Base-by-base conservation (phyloP, 1,140 invertebrate genomes). In the Callitettix versicolor region DNA sequence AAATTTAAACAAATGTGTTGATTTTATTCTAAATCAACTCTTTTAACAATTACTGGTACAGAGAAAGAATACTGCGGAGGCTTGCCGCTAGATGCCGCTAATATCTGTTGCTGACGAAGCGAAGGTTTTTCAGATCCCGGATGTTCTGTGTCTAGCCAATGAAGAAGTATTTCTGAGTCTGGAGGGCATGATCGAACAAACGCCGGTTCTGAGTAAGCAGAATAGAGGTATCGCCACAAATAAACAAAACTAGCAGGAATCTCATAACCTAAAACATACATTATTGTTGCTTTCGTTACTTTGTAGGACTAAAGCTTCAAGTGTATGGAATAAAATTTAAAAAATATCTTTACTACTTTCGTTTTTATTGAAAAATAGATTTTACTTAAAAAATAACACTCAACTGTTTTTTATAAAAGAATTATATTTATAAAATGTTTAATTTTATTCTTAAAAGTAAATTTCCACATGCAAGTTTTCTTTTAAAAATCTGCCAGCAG, bases 151-250 rank as follows among this genome's bases (percentile, higher is more conserved):
- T 76, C 72, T 22, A 73, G 68, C 78, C 78, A 80, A 58, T 79
- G 74, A 24, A 76, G 66, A 14, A 79, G 68, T 41, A 80, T 79
- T 62, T 80, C 77, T 62, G 81, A 77, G 62, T 82, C 79, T 21
- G 77, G 76, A 3, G 81, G 80, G 63, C 78, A 81, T 6, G 77
- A 75, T 59, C 77, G 71, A 33, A 71, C 69, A 68, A 82, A 82
- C 0, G 72, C 69, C 14, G 75, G 73, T 21, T 72, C 69, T 7
- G 67, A 63, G 66, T 83, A 83, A 1, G 79, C 79, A 12, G 71
- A 71, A 22, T 73, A 65, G 30, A 83, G 68, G 64, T 82, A 83
- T n/a, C 67, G 64, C 80, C 80, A 83, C 11, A 83, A 55, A 24
- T 71, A 69, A 6, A 67, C 68, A 26, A 81, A 69, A 22, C 68